Base-by-base conservation (phyloP, 2,888 invertebrate genomes). In the Mesorhabditis sp. region DNA sequence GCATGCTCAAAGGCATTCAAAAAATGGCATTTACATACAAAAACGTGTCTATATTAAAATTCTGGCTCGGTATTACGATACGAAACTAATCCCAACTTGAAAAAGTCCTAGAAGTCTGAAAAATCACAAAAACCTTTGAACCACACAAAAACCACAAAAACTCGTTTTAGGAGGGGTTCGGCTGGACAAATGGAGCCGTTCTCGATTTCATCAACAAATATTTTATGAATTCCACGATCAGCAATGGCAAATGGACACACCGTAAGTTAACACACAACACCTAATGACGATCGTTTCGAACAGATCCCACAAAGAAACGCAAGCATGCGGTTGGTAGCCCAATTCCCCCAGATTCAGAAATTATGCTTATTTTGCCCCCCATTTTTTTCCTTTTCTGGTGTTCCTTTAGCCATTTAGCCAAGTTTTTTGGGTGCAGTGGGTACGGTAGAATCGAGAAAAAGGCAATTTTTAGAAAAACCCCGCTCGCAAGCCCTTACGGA, bases 161-260 rank as follows among this genome's bases (percentile, higher is more conserved):
- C 28, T 28, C 28, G 67, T 76, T 78, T 7, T 79, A 83, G 72
- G 74, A 79, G 67, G 83, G 83, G 0, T 83, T 83, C 65, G 83
- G 82, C 0, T 83, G 83, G 83, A 83, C 82, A 5, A 83, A 83
- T 67, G 83, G 83, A 2, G 83, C 78, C 5, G 75, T 78, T n/a
- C 66, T 83, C 3, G 81, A 83, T 65, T 66, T 83, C 7, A 80
- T 82, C n/a, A 50, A 50, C n/a, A 50, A 50, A 50, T n/a, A 13
- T n/a, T 50, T 50, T n/a, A 50, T 50, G 10, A 50, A 50, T 50
- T 50, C 58, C 7, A 50, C 28, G 28, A 28, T 28, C 28, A 28
- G 28, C 28, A 28, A 28, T 28, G 28, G 28, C 28, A 28, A 28
- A 28, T 28, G 28, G 28, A 28, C 28, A 28, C 58, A 50, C 58